Evolutionary conservation across 2,797 vertebrate species (phyloP).

Genomic region (Falco biarmicus): DNA sequence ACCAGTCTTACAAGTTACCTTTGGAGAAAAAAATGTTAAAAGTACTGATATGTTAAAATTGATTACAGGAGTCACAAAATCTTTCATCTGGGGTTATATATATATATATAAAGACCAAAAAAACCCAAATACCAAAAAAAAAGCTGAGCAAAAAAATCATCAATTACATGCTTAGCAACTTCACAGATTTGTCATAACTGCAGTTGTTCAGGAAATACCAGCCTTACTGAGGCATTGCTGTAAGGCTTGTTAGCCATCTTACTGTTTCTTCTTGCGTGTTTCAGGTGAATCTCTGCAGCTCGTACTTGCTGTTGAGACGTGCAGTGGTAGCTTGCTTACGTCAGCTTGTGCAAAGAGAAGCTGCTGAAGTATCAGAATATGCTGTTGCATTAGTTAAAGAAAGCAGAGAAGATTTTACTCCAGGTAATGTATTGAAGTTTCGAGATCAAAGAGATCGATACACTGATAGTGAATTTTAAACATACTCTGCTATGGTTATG

Average conservation of each 20-base stretch:
- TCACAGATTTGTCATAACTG: background rate
- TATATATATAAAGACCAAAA: too few relatives aligned
- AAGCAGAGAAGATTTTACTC: constrained; percentile 79
- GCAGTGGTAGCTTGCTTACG: constrained; percentile 88
- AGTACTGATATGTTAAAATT: background rate
- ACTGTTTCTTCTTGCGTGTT: constrained; percentile 61
- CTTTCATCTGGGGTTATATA: background rate
- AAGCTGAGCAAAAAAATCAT: background rate
- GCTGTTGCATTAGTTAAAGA: constrained; percentile 87
- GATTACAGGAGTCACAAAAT: background rate
- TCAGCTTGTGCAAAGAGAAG: constrained; percentile 91
- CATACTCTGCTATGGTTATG: background rate
- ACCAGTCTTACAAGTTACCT: background rate
- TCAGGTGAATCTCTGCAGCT: constrained; percentile 90
- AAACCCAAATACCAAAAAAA: background rate
- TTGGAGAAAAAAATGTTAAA: background rate
- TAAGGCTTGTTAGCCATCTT: constrained; percentile 12
- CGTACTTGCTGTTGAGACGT: constrained; percentile 86
- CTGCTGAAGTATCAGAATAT: constrained; percentile 87
- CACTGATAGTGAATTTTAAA: background rate
- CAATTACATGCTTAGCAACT: background rate
- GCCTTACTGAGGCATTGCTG: background rate
- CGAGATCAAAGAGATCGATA: background rate
- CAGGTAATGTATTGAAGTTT: constrained; percentile 78
- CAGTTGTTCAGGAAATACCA: background rate